phyloP scores from a whole-genome alignment of 2,888 invertebrate genomes.

The Cistogaster globosa region DNA sequence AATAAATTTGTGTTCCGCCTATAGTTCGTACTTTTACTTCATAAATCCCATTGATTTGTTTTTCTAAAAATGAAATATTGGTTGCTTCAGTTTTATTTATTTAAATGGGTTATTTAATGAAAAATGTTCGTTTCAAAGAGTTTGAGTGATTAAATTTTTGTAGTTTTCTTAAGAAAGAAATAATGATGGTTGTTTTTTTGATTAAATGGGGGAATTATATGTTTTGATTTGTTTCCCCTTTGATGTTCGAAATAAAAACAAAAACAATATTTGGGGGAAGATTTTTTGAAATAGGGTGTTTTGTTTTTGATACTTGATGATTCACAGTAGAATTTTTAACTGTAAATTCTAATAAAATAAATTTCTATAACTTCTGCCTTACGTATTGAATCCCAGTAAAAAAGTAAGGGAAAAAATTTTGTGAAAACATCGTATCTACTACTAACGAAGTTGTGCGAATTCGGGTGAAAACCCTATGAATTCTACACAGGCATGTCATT shows the following conservation, averaged over 20 bases:
- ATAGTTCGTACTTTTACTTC: background rate
- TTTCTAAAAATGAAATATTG: slow-evolving; percentile 61
- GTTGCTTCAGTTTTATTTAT: slow-evolving; percentile 47
- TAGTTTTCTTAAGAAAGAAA: background rate
- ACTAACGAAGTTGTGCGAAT: too few species aligned
- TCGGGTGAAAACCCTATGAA: too few species aligned
- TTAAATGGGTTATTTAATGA: slow-evolving; percentile 61
- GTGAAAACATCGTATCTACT: too few species aligned
- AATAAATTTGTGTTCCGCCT: background rate
- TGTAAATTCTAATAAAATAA: too few species aligned
- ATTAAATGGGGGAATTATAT: slow-evolving; percentile 13
- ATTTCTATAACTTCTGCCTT: too few species aligned
- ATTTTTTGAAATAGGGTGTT: background rate
- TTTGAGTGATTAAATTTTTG: slow-evolving; percentile 50
- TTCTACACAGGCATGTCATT: too few species aligned
- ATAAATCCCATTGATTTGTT: slow-evolving; percentile 14
- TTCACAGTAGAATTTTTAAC: too few species aligned
- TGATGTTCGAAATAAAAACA: background rate
- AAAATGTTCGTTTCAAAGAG: slow-evolving; percentile 22
- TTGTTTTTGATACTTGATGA: background rate
- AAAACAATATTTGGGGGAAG: background rate
- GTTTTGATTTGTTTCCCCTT: slow-evolving; percentile 9
- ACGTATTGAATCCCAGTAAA: too few species aligned
- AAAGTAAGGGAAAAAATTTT: too few species aligned
- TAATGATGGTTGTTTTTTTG: slow-evolving; percentile 6